Evolutionary conservation across 1,140 invertebrate species (phyloP).

Genomic region (Ditylenchus dipsaci): DNA sequence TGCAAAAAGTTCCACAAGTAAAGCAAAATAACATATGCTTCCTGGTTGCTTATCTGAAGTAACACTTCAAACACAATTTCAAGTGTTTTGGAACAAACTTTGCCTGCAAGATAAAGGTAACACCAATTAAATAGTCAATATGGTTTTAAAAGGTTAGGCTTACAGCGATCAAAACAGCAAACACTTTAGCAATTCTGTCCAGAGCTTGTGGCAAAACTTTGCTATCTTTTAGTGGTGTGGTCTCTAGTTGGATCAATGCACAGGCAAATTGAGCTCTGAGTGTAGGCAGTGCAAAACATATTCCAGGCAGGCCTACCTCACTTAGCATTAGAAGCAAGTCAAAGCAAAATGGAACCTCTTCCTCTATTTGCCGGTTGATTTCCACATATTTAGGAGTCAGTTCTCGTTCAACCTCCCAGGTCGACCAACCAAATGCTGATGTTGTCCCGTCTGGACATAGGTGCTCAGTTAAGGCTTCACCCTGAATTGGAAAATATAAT

Average conservation of each 20-base stretch:
- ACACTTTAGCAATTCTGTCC: background rate
- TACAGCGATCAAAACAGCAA: constrained; percentile 17
- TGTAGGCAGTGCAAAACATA: constrained; percentile 15
- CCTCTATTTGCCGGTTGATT: background rate
- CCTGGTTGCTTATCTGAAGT: constrained; percentile 6
- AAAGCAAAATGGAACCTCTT: constrained; percentile 9
- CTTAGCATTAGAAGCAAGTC: constrained; percentile 18
- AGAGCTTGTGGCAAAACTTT: background rate
- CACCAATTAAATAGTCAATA: background rate
- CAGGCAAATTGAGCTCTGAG: constrained; percentile 14
- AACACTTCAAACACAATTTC: constrained; percentile 10
- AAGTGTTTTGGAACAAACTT: constrained; percentile 11
- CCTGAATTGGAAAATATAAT: background rate
- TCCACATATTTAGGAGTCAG: constrained; percentile 12
- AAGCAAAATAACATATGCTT: constrained; percentile 11
- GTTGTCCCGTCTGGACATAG: constrained; percentile 14
- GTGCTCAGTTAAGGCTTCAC: constrained; percentile 10
- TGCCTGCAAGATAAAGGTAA: background rate
- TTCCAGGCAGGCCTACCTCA: constrained; percentile 9
- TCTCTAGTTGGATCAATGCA: constrained; percentile 11
- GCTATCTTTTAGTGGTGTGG: constrained; percentile 10
- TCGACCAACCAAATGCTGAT: constrained; percentile 9
- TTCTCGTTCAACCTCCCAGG: constrained; percentile 18
- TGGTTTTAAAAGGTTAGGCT: background rate
- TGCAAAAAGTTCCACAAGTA: constrained; percentile 21